Conservation (phyloP, 1,140 invertebrate species). For the Sesamia nonagrioides region DNA sequence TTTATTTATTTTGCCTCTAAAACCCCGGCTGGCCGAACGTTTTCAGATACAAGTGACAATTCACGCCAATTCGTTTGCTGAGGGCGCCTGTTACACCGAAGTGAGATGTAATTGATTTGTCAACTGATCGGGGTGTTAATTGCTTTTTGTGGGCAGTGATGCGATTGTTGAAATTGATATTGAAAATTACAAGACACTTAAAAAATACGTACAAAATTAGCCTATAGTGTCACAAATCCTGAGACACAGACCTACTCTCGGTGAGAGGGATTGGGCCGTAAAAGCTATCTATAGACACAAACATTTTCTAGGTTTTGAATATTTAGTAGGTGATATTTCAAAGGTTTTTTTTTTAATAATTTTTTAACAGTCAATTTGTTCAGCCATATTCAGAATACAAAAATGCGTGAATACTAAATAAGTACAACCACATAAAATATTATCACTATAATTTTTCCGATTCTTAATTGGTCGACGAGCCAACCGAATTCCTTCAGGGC, state of each 20-base stretch:
- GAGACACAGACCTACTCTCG: too few species aligned
- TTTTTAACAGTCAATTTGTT: slow-evolving; percentile 8
- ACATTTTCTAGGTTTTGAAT: too few species aligned
- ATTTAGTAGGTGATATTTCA: too few species aligned
- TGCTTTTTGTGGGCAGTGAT: too few species aligned
- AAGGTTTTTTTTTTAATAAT: neutral
- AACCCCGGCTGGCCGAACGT: slow-evolving; percentile 49
- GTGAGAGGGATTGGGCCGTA: too few species aligned
- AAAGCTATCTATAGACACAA: too few species aligned
- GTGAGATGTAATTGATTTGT: slow-evolving; percentile 6
- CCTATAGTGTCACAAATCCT: too few species aligned
- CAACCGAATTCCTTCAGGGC: neutral
- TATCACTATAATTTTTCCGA: slow-evolving; percentile 26
- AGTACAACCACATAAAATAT: slow-evolving; percentile 29
- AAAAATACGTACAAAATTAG: too few species aligned
- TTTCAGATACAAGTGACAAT: slow-evolving; percentile 53
- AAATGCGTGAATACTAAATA: slow-evolving; percentile 16
- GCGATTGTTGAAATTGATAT: too few species aligned
- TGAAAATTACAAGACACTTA: too few species aligned
- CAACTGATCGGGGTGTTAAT: neutral
- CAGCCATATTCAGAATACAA: neutral
- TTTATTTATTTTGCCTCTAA: slow-evolving; percentile 54
- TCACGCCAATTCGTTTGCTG: slow-evolving; percentile 52
- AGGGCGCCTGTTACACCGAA: slow-evolving; percentile 37
- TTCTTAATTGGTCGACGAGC: slow-evolving; percentile 11